phyloP scores from a whole-genome alignment of 2,888 invertebrate genomes.

The Lasius fuliginosus region DNA sequence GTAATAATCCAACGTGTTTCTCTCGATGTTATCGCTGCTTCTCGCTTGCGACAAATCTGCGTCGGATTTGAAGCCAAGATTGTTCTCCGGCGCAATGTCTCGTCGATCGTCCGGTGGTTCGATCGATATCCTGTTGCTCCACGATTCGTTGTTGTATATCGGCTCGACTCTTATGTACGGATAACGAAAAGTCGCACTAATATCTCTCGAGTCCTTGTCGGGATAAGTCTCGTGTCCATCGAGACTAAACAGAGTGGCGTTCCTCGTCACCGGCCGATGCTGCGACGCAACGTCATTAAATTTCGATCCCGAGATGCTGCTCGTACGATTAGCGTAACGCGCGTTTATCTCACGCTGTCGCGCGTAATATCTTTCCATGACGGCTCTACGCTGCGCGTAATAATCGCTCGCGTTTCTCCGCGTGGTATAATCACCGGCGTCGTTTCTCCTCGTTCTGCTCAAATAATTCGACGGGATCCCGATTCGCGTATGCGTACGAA shows the following conservation, averaged over 20 bases:
- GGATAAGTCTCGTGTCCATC: background rate
- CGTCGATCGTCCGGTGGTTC: background rate
- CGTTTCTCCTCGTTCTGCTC: background rate
- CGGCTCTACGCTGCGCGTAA: slow-evolving; percentile 75
- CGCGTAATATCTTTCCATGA: slow-evolving; percentile 78
- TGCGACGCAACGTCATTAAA: background rate
- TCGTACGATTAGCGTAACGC: slow-evolving; percentile 56
- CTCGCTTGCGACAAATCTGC: background rate
- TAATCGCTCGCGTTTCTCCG: slow-evolving; percentile 69
- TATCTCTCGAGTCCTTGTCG: background rate
- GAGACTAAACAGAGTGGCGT: background rate
- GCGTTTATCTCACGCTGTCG: slow-evolving; percentile 72
- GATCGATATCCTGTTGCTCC: background rate
- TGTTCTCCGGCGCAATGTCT: background rate
- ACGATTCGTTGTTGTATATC: slow-evolving; percentile 7
- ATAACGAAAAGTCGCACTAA: background rate
- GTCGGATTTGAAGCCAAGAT: background rate
- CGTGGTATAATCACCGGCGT: background rate
- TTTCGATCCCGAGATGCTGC: slow-evolving; percentile 8
- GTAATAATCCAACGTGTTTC: slow-evolving; percentile 18
- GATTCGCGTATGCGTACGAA: background rate
- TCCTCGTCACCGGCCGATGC: background rate
- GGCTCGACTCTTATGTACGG: background rate
- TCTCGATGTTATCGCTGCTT: slow-evolving; percentile 29
- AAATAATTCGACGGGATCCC: no score